phyloP scores from a whole-genome alignment of 2,797 vertebrate species.

The Hippocampus kuda region DNA sequence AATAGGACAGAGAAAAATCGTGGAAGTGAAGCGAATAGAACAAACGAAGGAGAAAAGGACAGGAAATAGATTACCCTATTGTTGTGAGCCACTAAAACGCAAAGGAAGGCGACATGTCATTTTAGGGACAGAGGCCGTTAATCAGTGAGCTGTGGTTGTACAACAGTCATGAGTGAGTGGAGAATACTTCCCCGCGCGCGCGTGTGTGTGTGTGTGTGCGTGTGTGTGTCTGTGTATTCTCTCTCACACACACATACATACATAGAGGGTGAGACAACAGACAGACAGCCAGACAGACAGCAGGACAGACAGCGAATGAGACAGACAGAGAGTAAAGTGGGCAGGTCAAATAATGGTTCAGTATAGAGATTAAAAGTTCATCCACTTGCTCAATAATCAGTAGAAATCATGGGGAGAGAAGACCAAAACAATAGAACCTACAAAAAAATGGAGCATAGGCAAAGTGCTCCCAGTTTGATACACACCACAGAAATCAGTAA shows the following conservation, averaged over 20 bases:
- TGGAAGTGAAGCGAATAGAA: background rate
- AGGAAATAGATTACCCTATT: conserved; percentile 44
- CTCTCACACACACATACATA: too few relatives aligned
- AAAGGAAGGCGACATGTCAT: conserved; percentile 44
- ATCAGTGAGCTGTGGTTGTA: conserved; percentile 41
- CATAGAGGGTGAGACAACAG: too few relatives aligned
- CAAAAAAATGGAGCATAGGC: too few relatives aligned
- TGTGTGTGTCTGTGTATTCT: too few relatives aligned
- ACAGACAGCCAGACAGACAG: too few relatives aligned
- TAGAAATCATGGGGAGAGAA: conserved; percentile 15
- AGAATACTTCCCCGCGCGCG: conserved; percentile 7
- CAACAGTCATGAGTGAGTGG: conserved; percentile 17
- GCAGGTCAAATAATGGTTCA: conserved; percentile 39
- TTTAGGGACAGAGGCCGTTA: conserved; percentile 36
- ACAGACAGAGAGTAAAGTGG: conserved; percentile 14
- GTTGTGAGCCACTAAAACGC: conserved; percentile 50
- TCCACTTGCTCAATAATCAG: conserved; percentile 28
- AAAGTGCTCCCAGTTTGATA: too few relatives aligned
- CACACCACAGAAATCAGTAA: too few relatives aligned
- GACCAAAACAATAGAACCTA: conserved; percentile 8
- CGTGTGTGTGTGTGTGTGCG: background rate
- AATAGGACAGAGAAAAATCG: background rate
- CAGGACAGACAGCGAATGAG: conserved; percentile 10
- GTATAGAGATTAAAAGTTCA: conserved; percentile 40
- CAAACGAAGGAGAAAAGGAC: background rate